Conservation (phyloP, 2,888 invertebrate genomes). For the Drosophila pseudotalamancana region DNA sequence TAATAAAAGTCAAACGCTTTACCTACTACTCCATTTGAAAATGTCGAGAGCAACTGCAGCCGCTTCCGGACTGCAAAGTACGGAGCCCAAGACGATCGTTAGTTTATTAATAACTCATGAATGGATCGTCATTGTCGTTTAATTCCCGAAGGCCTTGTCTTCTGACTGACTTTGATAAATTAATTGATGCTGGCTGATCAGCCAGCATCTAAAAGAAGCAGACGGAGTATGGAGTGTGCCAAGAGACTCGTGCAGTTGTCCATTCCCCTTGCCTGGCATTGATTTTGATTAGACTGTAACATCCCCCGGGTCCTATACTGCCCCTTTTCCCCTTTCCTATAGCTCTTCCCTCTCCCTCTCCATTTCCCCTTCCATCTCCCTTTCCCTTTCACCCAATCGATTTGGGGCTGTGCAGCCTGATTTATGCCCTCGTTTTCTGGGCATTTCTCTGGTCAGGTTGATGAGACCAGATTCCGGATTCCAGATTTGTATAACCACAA, state of each 20-base stretch:
- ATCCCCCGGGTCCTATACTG: conserved; percentile 22
- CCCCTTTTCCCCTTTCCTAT: conserved; percentile 7
- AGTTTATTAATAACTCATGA: conserved; percentile 69
- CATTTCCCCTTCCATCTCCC: not conserved
- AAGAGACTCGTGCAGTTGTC: conserved; percentile 35
- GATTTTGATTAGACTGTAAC: conserved; percentile 35
- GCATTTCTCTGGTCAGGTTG: conserved; percentile 69
- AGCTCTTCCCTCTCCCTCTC: not conserved
- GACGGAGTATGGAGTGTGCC: conserved; percentile 41
- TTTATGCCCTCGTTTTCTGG: conserved; percentile 63
- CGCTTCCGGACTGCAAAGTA: conserved; percentile 56
- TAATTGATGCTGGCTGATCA: conserved; percentile 69
- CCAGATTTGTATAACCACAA: conserved; percentile 67
- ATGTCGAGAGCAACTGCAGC: conserved; percentile 66
- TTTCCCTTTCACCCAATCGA: conserved; percentile 59
- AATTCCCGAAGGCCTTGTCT: conserved; percentile 72
- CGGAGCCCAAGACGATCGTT: conserved; percentile 54
- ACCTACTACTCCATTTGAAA: conserved; percentile 38
- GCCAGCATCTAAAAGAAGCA: not conserved
- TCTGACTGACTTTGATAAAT: conserved; percentile 68
- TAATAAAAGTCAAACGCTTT: conserved; percentile 69
- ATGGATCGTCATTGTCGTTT: conserved; percentile 72
- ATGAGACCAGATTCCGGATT: conserved; percentile 60
- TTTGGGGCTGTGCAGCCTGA: conserved; percentile 54
- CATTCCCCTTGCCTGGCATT: conserved; percentile 10